Conservation (phyloP, 2,797 vertebrate genomes). For the Falco novaeseelandiae region DNA sequence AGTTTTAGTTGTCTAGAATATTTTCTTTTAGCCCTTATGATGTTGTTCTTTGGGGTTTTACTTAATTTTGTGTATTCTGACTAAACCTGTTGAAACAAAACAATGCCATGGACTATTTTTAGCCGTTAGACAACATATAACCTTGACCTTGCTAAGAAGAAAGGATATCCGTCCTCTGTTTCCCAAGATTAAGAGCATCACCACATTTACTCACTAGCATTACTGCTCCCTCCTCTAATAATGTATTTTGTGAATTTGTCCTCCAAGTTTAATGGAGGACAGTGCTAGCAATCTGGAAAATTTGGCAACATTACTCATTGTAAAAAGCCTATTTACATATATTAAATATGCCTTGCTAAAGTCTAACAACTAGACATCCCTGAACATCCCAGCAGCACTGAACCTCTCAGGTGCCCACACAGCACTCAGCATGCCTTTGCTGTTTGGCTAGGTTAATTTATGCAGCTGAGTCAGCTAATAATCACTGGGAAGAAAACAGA, state of each 20-base stretch:
- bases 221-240: not conserved
- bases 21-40: not conserved
- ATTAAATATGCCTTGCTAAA: conserved; percentile 37
- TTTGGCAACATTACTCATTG: conserved; percentile 43
- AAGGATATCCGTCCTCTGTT: not conserved
- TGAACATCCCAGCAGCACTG: not conserved
- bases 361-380: not conserved
- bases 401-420: not conserved
- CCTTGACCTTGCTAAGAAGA: not conserved
- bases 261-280: conserved; percentile 59
- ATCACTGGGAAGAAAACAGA: not conserved
- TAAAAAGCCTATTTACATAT: conserved; percentile 47
- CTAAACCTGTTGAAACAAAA: not conserved
- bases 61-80: not conserved
- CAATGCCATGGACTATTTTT: not conserved
- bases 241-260: conserved; percentile 31
- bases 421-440: not conserved
- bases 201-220: not conserved
- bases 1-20: not conserved
- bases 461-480: conserved; percentile 50
- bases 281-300: conserved; percentile 54
- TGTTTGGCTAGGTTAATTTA: conserved; percentile 26
- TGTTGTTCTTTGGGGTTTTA: not conserved
- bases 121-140: not conserved
- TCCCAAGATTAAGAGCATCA: not conserved